Base-by-base conservation (phyloP, 2,113 vertebrate genomes). In the Cyphotilapia sp. region DNA sequence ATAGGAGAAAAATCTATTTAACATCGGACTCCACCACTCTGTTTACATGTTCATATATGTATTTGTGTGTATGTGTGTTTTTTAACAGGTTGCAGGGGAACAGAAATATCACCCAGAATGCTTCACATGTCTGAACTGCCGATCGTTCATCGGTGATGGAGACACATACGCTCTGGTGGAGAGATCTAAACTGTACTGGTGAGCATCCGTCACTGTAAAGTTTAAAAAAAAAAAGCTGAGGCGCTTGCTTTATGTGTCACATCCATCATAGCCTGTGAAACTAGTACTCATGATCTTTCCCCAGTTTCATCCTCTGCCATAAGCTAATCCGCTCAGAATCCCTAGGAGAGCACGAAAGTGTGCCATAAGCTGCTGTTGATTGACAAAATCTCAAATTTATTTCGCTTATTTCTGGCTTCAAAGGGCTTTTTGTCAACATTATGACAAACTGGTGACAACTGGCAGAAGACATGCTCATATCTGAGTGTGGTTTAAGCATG, bases 21-120 rank as follows among this genome's bases (percentile, higher is more conserved):
- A 84, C 83, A 27, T 81, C 35, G 1, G 3, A 4, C 19, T 13
- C 14, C 24, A 78, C 45, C 9, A n/a, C 71, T 78, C 45, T 33
- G 16, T 78, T 31, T 51, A 78, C 9, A 12, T 35, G 22, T 85
- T 42, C 16, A 16, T 69, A 80, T 49, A 38, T 54, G 8, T n/a
- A 5, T 88, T 8, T 17, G 3, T 76, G 11, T 40, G 9, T 53
- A 85, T 22, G 19, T 76, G 19, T 86, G 17, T 83, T 11, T 22
- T 88, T 84, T 0, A 2, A 0, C 94, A 99, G 99, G 99, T 99
- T 69, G 99, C 99, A 0, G 99, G 99, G 76, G 99, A 99, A 89
- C 98, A 99, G 94, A 99, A 99, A 91, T 99, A 99, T 93, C 99
- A 99, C 94, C 99, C 99, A 0, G 99, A 99, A 92, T 99, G 99